Base-by-base conservation (phyloP, 1,140 invertebrate genomes). In the Bilobella aurantiaca region DNA sequence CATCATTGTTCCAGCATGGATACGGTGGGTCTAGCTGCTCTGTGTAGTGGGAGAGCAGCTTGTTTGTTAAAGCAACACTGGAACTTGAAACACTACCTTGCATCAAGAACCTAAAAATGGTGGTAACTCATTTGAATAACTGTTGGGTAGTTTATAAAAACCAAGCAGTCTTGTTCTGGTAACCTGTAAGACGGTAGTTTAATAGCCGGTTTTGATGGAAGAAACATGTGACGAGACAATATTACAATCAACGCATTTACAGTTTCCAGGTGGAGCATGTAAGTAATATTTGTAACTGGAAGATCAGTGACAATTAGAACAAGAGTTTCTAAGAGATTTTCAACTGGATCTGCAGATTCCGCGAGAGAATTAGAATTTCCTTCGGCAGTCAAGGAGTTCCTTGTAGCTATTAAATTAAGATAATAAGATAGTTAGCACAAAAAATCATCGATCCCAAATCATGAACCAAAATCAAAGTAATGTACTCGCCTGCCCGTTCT, bases 201-300 rank as follows among this genome's bases (percentile, higher is more conserved):
- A 58, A 79, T 80, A 63, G 85, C 83, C 66, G 80, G 81, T 75
- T 84, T 84, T 14, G 49, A 14, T 12, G 86, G 84, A 73, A 79
- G 81, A 71, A 91, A 95, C 78, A 96, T 83, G 78, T 94, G 91
- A 53, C 92, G 86, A 0, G 92, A 94, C 66, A 96, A 81, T 23
- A 96, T 76, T 0, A 93, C 86, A 2, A 96, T 79, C 25, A 96
- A 76, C 32, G 86, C 87, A 76, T 94, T 95, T 46, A 95, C 83
- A 34, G 89, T 86, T 78, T 97, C 93, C 67, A 91, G 76, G 73
- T 93, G 92, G 34, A 96, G 79, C 46, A 87, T 84, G 78, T 95
- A 94, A 30, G 93, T 96, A 72, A 86, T 86, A 75, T 91, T 88
- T 68, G 80, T 83, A 30, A 91, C 81, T 30, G 87, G 88, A 30